Percentiles rank a stretch among this genome's conserved stretches.
These are phyloP conservation scores for Eulithis prunata DNA, from an alignment of 2,888 invertebrate genomes.

Conservation along the genomic window DNA sequence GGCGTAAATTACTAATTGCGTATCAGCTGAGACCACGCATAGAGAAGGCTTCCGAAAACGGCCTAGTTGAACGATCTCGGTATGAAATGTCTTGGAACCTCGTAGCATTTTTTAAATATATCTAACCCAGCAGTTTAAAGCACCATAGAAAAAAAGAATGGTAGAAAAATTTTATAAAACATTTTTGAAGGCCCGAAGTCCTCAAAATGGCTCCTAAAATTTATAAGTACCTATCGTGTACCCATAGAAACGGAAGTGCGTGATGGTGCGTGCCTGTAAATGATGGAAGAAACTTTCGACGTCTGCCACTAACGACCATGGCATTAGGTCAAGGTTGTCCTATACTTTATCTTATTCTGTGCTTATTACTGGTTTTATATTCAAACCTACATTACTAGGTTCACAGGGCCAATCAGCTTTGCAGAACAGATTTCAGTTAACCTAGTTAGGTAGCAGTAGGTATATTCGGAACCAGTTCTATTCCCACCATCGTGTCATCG, in stretches of 20 bases:
- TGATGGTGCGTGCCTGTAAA: neutral
- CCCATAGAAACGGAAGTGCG: neutral
- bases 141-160: no score
- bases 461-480: neutral
- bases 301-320: neutral
- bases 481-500: neutral
- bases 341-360: neutral
- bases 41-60: no score
- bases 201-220: neutral
- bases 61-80: no score
- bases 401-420: neutral
- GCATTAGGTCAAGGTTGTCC: slow-evolving; percentile 1
- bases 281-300: neutral
- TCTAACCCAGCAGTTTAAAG: no score
- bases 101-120: no score
- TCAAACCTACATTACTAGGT: slow-evolving; percentile 7
- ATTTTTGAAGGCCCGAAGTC: no score
- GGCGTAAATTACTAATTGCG: neutral
- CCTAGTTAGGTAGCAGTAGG: neutral
- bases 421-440: neutral
- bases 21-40: no score
- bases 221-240: neutral
- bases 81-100: no score
- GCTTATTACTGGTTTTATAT: slow-evolving; percentile 1
- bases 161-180: no score